These are phyloP conservation scores for Drosophila arawakana DNA, from an alignment of 1,140 invertebrate genomes.

Conservation along the genomic window DNA sequence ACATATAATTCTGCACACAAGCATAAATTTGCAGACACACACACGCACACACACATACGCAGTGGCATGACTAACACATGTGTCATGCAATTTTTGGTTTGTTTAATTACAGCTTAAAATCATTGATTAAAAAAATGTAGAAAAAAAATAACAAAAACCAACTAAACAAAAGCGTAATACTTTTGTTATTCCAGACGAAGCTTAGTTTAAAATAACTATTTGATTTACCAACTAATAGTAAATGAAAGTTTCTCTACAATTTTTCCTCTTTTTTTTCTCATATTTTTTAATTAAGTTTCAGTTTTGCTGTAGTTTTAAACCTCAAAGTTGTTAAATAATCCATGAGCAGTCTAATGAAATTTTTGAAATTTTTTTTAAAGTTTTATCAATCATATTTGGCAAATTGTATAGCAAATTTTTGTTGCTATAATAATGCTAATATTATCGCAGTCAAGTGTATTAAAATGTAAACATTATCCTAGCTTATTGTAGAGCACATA, in stretches of 20 bases:
- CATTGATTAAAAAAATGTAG: conserved; percentile 67
- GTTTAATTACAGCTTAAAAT: conserved; percentile 82
- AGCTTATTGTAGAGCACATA: conserved; percentile 26
- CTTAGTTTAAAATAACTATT: conserved; percentile 34
- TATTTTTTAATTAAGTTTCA: conserved; percentile 1
- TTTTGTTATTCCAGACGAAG: conserved; percentile 11
- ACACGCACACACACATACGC: conserved; percentile 12
- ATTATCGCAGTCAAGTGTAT: conserved; percentile 1
- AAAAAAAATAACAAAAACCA: conserved; percentile 7
- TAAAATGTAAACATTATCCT: background rate
- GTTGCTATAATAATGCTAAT: too few relatives aligned
- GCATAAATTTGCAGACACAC: conserved; percentile 16
- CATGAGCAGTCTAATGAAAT: background rate
- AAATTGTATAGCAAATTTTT: background rate
- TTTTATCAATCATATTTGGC: background rate
- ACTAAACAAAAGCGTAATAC: conserved; percentile 28
- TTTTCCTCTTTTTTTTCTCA: background rate
- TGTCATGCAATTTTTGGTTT: conserved; percentile 71
- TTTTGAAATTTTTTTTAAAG: background rate
- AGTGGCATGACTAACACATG: conserved; percentile 31
- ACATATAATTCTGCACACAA: conserved; percentile 28
- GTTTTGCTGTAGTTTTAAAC: background rate
- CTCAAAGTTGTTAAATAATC: conserved; percentile 1
- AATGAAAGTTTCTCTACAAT: conserved; percentile 2
- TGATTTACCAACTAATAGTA: conserved; percentile 4